These are phyloP conservation scores for Tricholauxania praeusta DNA, from an alignment of 2,888 invertebrate genomes.

Conservation along the genomic window DNA sequence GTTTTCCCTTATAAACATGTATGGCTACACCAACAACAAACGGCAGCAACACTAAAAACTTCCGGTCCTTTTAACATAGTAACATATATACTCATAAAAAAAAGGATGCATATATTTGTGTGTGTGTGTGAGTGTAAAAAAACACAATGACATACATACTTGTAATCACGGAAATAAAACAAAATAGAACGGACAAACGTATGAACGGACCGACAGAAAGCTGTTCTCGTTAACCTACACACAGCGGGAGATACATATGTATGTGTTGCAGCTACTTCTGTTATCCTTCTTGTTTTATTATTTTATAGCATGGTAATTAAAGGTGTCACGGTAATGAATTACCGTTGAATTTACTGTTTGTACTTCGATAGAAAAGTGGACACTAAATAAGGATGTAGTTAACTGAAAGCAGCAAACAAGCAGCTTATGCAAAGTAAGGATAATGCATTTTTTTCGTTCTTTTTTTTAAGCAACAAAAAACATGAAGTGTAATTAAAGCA, in stretches of 20 bases:
- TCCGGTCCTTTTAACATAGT: conserved; percentile 1
- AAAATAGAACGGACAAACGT: conserved; percentile 49
- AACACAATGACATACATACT: conserved; percentile 1
- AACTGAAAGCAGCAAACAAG: no score
- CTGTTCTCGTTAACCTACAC: conserved; percentile 32
- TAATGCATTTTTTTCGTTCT: no score
- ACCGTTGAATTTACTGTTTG: conserved; percentile 7
- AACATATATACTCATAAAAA: neutral
- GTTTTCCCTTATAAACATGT: conserved; percentile 6
- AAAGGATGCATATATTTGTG: neutral
- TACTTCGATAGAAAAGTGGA: no score
- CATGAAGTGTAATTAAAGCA: no score
- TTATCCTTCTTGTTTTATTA: conserved; percentile 14
- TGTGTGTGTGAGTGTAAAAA: neutral
- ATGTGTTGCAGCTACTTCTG: neutral
- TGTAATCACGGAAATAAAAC: conserved; percentile 3
- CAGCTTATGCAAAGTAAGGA: no score
- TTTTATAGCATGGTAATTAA: conserved; percentile 21
- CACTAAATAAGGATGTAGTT: no score
- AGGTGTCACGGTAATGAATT: conserved; percentile 24
- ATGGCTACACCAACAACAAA: neutral
- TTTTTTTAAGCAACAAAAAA: no score
- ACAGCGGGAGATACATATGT: neutral
- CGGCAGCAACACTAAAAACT: conserved; percentile 27
- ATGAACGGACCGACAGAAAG: conserved; percentile 35